Evolutionary conservation across 2,113 vertebrate genomes (phyloP), one percentile per base, ranked within the genome.

Genomic region (Dermatemys mawii): DNA sequence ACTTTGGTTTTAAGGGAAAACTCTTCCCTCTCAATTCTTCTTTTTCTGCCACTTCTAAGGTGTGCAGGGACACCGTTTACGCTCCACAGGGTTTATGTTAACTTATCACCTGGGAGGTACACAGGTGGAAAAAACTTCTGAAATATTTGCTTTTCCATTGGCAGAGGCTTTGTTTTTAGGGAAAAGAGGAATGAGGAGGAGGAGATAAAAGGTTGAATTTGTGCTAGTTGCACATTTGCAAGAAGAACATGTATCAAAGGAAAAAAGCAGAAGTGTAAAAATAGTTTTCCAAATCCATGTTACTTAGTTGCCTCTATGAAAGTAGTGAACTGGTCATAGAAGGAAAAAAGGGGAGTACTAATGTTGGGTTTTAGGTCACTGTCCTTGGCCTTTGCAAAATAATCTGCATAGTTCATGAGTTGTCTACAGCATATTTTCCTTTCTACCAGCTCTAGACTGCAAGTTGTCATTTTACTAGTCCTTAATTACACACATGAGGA

Each of bases 341-440:
- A 70, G 29, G 48, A 35, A 79, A 6, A 46, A 13, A 75, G 22
- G 26, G 73, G 73, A 46, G 12, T 76, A 14, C 41, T 26, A 14
- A 26, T 27, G 41, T 29, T 46, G 24, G 41, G 26, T 12, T 75
- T 44, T 0, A 0, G 83, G 1, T 1, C 0, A 2, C 1, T 54
- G 5, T 3, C 8, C 51, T 83, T 78, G 48, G 6, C 84, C 88
- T n/a, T 86, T 26, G 32, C 4, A 63, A 49, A 1, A 55, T 41
- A 26, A 13, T 1, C 32, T 81, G 50, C 8, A 48, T 8, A 83
- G 1, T 13, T 78, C 54, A 75, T 4, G 75, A 12, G 44, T 82
- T 89, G 4, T 46, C 9, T 3, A 4, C 83, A 9, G 1, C 12
- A 46, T 19, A 70, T 70, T 38, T 67, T 70, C 63, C 63, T 70